Conservation (phyloP, 2,113 vertebrate species). For the Rhea pennata region DNA sequence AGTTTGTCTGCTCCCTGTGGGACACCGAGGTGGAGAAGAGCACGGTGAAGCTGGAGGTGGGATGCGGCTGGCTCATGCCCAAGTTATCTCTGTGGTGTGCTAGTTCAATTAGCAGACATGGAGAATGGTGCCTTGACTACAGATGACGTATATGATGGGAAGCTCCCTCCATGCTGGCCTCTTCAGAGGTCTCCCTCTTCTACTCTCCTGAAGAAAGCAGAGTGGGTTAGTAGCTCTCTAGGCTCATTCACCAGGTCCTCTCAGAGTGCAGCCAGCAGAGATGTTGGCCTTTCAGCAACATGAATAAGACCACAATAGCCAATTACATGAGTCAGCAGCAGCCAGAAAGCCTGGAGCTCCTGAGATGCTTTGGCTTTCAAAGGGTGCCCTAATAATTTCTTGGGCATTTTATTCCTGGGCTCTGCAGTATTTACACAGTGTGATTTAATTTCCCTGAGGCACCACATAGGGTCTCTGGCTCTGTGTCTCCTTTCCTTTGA, state of each 20-base stretch:
- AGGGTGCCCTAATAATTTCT: background rate
- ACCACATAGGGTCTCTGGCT: background rate
- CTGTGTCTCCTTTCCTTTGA: background rate
- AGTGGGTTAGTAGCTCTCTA: background rate
- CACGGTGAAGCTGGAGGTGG: conserved; percentile 77
- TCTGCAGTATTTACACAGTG: background rate
- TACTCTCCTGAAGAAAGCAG: background rate
- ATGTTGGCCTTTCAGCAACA: background rate
- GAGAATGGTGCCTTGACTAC: background rate
- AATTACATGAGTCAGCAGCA: background rate
- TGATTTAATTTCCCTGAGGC: background rate
- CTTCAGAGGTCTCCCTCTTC: background rate
- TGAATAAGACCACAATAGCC: background rate
- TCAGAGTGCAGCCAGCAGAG: background rate
- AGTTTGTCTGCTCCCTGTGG: conserved; percentile 73
- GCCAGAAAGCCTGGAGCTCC: background rate
- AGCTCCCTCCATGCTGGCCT: background rate
- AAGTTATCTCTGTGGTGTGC: background rate
- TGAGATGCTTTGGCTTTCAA: background rate
- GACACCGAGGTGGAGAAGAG: conserved; percentile 50
- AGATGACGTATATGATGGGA: background rate
- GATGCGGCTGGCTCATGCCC: conserved; percentile 13
- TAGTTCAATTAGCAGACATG: background rate
- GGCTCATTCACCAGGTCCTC: background rate
- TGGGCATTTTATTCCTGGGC: background rate